phyloP scores from a whole-genome alignment of 2,113 vertebrate genomes.

The Perca fluviatilis region DNA sequence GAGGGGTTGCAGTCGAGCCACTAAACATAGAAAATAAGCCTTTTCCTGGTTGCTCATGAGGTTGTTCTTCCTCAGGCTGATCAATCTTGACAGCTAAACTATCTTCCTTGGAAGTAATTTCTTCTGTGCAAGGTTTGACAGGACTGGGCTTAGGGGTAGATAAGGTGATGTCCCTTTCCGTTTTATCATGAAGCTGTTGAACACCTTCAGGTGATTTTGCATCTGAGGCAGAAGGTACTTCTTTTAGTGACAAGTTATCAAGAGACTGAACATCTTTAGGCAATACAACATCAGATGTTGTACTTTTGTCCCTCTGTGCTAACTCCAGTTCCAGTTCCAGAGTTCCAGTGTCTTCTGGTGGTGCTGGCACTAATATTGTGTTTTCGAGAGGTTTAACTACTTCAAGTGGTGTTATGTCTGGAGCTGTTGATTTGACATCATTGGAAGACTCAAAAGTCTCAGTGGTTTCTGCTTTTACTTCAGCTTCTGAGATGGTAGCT shows the following conservation, averaged over 20 bases:
- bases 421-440: neutral
- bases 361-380: neutral
- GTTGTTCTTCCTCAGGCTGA: slow-evolving; percentile 42
- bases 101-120: slow-evolving; percentile 47
- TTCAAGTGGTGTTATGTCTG: slow-evolving; percentile 20
- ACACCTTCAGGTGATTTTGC: slow-evolving; percentile 12
- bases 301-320: neutral
- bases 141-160: slow-evolving; percentile 21
- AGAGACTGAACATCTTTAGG: slow-evolving; percentile 1
- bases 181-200: slow-evolving; percentile 19
- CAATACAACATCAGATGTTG: slow-evolving; percentile 2
- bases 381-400: slow-evolving; percentile 13
- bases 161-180: slow-evolving; percentile 14
- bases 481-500: neutral
- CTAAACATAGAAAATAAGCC: slow-evolving; percentile 79
- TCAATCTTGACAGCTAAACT: slow-evolving; percentile 17
- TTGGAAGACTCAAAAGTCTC: slow-evolving; percentile 13
- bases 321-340: too few species aligned
- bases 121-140: slow-evolving; percentile 32
- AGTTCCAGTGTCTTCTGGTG: slow-evolving; percentile 13
- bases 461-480: slow-evolving; percentile 12
- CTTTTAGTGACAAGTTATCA: slow-evolving; percentile 17
- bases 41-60: slow-evolving; percentile 68
- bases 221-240: slow-evolving; percentile 21
- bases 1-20: slow-evolving; percentile 55